These are phyloP conservation scores for Scomber colias DNA, from an alignment of 2,113 vertebrate genomes.

Conservation along the genomic window DNA sequence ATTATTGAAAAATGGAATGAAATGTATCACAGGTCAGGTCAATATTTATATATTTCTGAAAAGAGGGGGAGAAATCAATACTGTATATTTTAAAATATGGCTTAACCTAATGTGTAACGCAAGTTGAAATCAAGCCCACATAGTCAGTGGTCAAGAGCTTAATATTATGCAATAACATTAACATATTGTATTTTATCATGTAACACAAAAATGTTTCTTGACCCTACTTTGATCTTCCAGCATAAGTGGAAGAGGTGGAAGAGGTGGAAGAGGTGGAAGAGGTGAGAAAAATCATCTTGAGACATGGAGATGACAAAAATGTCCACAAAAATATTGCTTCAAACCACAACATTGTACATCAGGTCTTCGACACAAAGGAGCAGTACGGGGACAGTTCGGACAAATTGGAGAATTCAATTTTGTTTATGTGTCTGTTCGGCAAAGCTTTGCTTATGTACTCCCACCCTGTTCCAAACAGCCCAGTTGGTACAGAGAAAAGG, in stretches of 20 bases:
- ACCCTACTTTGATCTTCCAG: conserved; percentile 13
- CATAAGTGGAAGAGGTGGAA: neutral
- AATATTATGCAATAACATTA: neutral
- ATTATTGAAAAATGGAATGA: neutral
- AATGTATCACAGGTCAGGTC: neutral
- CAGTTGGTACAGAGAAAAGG: neutral
- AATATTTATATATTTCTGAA: neutral
- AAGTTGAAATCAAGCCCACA: neutral
- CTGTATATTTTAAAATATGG: conserved; percentile 8
- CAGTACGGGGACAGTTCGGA: neutral
- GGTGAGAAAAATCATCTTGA: conserved; percentile 20
- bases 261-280: neutral
- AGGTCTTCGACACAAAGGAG: neutral
- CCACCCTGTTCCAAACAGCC: neutral
- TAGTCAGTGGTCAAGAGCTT: neutral
- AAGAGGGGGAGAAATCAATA: neutral
- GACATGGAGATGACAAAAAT: conserved; percentile 21
- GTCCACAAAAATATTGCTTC: neutral
- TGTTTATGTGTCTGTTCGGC: neutral
- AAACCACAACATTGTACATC: neutral
- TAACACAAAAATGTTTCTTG: neutral
- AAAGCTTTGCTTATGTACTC: neutral
- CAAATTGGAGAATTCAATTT: neutral
- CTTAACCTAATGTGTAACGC: neutral
- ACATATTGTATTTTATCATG: neutral